A percentile compares a stretch with the other conserved stretches of the same genome.
Conservation (phyloP, 2,888 invertebrate species). For the Labia minor region DNA sequence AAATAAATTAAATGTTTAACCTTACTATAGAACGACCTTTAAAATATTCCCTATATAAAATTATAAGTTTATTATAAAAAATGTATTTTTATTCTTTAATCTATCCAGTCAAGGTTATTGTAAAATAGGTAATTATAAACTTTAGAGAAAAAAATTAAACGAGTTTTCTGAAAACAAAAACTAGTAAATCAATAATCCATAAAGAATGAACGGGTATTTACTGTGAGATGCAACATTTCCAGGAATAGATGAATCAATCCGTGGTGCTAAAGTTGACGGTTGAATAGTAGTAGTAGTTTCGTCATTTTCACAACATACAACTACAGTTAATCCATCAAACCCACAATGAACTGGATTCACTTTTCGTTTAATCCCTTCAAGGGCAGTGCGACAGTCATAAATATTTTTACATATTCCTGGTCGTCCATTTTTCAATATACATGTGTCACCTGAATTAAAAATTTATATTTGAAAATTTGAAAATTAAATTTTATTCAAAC, state of each 20-base stretch:
- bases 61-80: no score
- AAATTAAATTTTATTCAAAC: no score
- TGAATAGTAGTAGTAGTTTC: not conserved
- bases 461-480: no score
- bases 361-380: not conserved
- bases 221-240: not conserved
- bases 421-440: not conserved
- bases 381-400: not conserved
- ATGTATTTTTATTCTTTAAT: no score
- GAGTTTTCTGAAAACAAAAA: no score
- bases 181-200: no score
- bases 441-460: constrained; percentile 14
- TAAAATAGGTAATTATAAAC: no score
- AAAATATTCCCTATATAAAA: no score
- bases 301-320: constrained; percentile 17
- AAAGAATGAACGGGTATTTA: not conserved
- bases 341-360: not conserved
- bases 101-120: no score
- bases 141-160: no score
- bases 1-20: no score
- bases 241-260: not conserved
- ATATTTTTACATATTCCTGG: not conserved
- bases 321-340: not conserved
- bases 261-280: not conserved
- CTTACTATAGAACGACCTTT: no score